A percentile compares a stretch with the other conserved stretches of the same genome.
These are phyloP conservation scores for Chydorus sphaericus DNA, from an alignment of 2,888 invertebrate species.

Conservation along the genomic window DNA sequence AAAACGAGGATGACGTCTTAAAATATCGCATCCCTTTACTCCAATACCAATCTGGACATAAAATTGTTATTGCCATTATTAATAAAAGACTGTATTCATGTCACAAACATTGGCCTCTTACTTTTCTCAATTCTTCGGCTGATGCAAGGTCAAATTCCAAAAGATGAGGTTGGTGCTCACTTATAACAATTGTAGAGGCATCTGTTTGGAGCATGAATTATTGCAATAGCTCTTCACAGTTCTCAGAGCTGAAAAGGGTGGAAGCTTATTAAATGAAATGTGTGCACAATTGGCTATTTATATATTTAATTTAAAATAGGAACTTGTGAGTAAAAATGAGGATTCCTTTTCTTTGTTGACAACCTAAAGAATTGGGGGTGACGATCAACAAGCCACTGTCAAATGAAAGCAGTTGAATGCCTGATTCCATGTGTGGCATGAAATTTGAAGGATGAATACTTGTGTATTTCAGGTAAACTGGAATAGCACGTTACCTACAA, in stretches of 20 bases:
- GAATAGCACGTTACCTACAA: too few species aligned
- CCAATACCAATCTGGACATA: slow-evolving; percentile 42
- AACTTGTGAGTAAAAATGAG: slow-evolving; percentile 68
- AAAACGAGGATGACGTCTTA: slow-evolving; percentile 44
- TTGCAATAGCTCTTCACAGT: slow-evolving; percentile 84
- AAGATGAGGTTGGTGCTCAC: slow-evolving; percentile 78
- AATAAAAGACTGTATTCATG: slow-evolving; percentile 10
- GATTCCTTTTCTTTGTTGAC: slow-evolving; percentile 74
- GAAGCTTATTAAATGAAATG: too few species aligned
- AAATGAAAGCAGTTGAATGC: slow-evolving; percentile 62
- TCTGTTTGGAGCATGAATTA: slow-evolving; percentile 68
- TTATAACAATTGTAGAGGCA: slow-evolving; percentile 61
- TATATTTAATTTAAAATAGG: too few species aligned
- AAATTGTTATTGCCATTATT: slow-evolving; percentile 1
- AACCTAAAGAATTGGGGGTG: slow-evolving; percentile 64
- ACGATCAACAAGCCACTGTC: slow-evolving; percentile 72
- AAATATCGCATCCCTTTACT: slow-evolving; percentile 59
- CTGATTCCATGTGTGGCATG: slow-evolving; percentile 73
- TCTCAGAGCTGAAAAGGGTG: slow-evolving; percentile 52
- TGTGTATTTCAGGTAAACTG: too few species aligned
- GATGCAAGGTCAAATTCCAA: slow-evolving; percentile 72
- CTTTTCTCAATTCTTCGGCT: slow-evolving; percentile 62
- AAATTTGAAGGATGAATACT: slow-evolving; percentile 91
- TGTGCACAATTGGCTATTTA: neutral
- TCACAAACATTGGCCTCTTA: slow-evolving; percentile 35